Percentiles rank a stretch among this genome's conserved stretches.
Evolutionary conservation across 2,113 vertebrate genomes (phyloP).

Genomic region (Dipodomys ordii): DNA sequence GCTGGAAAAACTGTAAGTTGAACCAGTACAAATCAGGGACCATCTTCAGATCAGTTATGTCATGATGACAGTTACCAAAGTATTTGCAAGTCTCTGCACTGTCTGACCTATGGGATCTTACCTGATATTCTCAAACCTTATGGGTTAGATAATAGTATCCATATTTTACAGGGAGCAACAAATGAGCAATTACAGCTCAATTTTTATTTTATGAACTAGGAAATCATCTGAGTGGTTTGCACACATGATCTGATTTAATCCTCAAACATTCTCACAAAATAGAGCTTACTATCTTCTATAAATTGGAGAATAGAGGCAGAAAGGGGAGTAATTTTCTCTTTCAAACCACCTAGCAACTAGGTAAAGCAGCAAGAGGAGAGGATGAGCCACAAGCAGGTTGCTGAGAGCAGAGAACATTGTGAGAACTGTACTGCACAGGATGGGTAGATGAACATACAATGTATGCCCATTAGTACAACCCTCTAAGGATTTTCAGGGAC

Average conservation of each 20-base stretch:
- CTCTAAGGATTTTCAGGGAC: too few species aligned
- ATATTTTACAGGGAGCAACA: neutral
- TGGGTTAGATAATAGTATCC: neutral
- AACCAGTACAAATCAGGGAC: neutral
- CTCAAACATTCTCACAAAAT: neutral
- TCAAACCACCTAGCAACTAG: neutral
- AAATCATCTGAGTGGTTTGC: neutral
- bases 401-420: neutral
- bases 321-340: neutral
- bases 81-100: neutral
- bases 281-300: neutral
- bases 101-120: neutral
- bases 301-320: neutral
- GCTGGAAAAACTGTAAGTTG: neutral
- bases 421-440: rapidly evolving
- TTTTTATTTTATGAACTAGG: neutral
- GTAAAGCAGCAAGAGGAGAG: rapidly evolving
- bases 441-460: too few species aligned
- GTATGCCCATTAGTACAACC: neutral
- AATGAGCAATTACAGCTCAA: neutral
- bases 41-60: neutral
- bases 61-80: neutral
- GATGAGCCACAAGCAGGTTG: neutral
- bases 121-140: neutral
- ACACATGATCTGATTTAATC: neutral